These are phyloP conservation scores for Conistra vaccinii DNA, from an alignment of 2,888 invertebrate species.

Conservation along the genomic window DNA sequence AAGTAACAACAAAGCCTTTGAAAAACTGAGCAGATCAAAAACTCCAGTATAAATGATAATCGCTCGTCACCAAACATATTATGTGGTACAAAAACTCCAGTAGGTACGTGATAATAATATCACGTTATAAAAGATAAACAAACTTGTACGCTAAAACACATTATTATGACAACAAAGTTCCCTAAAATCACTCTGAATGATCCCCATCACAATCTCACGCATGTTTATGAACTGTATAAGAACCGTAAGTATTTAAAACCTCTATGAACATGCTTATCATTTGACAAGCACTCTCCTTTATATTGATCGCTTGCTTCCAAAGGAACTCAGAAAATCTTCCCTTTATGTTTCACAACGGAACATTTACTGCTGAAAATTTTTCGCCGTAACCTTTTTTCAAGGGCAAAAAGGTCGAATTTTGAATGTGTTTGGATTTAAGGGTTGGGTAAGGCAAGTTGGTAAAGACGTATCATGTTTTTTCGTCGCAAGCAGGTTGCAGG, in stretches of 20 bases:
- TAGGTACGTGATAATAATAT: not conserved
- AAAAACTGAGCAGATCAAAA: not conserved
- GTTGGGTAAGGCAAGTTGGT: conserved; percentile 51
- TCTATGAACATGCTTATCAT: conserved; percentile 67
- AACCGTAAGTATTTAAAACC: conserved; percentile 63
- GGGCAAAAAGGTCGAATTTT: conserved; percentile 63
- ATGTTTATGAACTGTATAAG: conserved; percentile 55
- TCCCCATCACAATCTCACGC: conserved; percentile 27
- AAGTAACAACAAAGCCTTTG: too few relatives aligned
- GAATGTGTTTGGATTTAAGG: conserved; percentile 40
- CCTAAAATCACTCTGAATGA: conserved; percentile 24
- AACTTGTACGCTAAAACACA: not conserved
- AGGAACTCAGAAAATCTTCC: conserved; percentile 64
- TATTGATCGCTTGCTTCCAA: conserved; percentile 78
- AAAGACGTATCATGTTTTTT: conserved; percentile 76
- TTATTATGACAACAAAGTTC: conserved; percentile 11
- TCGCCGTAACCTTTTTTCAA: not conserved
- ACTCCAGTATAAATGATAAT: not conserved
- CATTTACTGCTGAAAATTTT: not conserved
- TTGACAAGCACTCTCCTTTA: conserved; percentile 72
- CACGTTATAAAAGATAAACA: not conserved
- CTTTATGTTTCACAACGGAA: conserved; percentile 14
- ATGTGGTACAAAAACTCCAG: not conserved
- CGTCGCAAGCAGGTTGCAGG: conserved; percentile 60
- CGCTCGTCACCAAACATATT: not conserved